Base-by-base conservation (phyloP, 2,113 vertebrate genomes). In the Larimichthys polyactis region DNA sequence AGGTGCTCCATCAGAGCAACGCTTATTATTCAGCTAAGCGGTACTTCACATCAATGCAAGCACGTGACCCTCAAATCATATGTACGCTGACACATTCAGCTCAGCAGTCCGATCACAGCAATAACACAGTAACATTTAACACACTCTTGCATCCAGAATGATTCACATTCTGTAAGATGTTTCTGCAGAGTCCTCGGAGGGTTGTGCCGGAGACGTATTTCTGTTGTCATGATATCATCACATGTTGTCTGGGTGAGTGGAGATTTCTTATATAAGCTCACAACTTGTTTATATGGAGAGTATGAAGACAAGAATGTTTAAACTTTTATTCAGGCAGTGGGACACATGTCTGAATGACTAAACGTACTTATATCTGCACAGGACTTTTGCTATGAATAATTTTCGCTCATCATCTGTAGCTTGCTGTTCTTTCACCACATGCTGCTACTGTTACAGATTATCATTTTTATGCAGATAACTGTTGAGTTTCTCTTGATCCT, bases 261-360 rank as follows among this genome's bases (percentile, higher is more conserved):
- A 58, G 55, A 76, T 76, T 57, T 71, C 67, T 76, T 79, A 71
- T 32, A 48, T 54, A 71, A 75, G 71, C 4, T 68, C 49, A 6
- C 17, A 73, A 51, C 19, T 64, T 12, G 40, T 15, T 65, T 11
- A 40, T 40, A 36, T n/a, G 17, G 63, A 75, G 44, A 75, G 51
- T 15, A 9, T 2, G 0, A 20, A 27, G 46, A 67, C 12, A 16
- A 22, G 22, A 70, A 1, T 19, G 32, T 51, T 75, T 71, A 58
- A 78, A 12, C 22, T 75, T 64, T n/a, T 16, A 75, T 58, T 15
- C 9, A 46, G 44, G 22, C 43, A 11, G 32, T 46, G 36, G 36
- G 36, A 40, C 36, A 40, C 36, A 40, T 52, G 54, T 4, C 12
- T 29, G 12, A 1, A 11, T 40, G 36, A 40, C 36, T 40, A 6